Evolutionary conservation across 2,797 vertebrate species (phyloP), one percentile per base, ranked within the genome.

Genomic region (Sebastes variabilis): DNA sequence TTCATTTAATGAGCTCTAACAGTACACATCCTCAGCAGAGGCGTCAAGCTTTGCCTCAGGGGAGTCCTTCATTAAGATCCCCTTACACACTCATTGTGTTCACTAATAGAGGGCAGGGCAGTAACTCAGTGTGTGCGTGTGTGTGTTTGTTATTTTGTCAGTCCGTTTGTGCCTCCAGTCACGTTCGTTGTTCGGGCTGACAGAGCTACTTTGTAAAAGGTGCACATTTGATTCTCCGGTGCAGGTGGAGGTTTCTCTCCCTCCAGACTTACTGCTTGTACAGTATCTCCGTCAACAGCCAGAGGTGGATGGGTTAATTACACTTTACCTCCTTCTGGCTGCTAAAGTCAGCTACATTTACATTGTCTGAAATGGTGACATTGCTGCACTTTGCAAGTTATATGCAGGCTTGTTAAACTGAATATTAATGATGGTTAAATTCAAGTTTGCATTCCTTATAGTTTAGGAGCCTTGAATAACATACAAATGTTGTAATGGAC

Each of bases 1-100:
- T 93, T 93, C 88, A 71, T 93, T 94, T 93, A 94, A 94, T 95
- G 92, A 94, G 92, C 90, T 91, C 89, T 86, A 93, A 93, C 92
- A 89, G 92, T 90, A 91, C 88, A 91, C 90, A 89, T 94, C 91
- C 91, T 88, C 85, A 85, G 79, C 84, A 75, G 84, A 89, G 87
- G 86, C 82, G 72, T 91, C 80, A 5, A 84, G 86, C 88, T 85
- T 77, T 88, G 91, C 93, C 94, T 91, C 89, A 64, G 91, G 93
- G 93, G 93, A 94, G 83, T 89, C 84, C 87, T 94, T 93, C 86
- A 94, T 95, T 94, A 94, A 89, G 89, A 93, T 94, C 91, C 88
- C 78, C 84, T 94, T 93, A 93, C 93, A 89, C 86, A 69, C 77
- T 86, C 88, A 91, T 93, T 92, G 93, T 95, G 91, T 66, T 86